phyloP scores from a whole-genome alignment of 2,888 invertebrate genomes.

The Trichopria drosophilae region DNA sequence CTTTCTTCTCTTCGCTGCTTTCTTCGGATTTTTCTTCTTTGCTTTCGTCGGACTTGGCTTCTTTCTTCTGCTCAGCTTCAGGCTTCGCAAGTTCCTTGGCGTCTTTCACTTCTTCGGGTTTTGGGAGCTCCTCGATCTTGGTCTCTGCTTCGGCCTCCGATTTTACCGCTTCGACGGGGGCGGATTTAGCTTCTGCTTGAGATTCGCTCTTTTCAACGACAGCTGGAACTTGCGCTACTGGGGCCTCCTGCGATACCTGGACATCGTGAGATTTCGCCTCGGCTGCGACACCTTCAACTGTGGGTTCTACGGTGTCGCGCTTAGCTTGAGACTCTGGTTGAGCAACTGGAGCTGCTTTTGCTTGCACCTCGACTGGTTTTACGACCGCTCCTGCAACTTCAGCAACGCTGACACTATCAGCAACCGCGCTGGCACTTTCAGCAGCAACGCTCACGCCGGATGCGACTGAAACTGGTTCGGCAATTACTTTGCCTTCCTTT shows the following conservation, averaged over 20 bases:
- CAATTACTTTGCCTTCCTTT: too few relatives aligned
- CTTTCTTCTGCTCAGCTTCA: constrained; percentile 30
- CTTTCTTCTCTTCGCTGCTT: constrained; percentile 35
- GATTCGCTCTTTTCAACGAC: too few relatives aligned
- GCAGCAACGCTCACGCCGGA: too few relatives aligned
- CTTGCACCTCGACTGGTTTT: background rate
- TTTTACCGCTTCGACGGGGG: constrained; percentile 11
- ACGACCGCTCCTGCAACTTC: too few relatives aligned
- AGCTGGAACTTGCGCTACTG: background rate
- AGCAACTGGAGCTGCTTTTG: background rate
- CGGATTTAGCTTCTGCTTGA: background rate
- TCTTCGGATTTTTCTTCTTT: constrained; percentile 32
- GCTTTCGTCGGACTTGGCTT: constrained; percentile 32
- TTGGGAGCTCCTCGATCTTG: constrained; percentile 55
- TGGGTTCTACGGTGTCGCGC: background rate
- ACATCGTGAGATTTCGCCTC: constrained; percentile 16
- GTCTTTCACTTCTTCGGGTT: constrained; percentile 49
- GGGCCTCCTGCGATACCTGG: constrained; percentile 14
- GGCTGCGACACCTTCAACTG: background rate
- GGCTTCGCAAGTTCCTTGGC: constrained; percentile 32
- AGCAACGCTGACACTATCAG: too few relatives aligned
- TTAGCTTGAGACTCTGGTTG: too few relatives aligned
- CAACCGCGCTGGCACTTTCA: too few relatives aligned
- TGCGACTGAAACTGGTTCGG: too few relatives aligned
- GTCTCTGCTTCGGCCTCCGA: constrained; percentile 42